These are phyloP conservation scores for Bergia sp. DNA, from an alignment of 92 coral and sea anemone genomes.

Conservation along the genomic window DNA sequence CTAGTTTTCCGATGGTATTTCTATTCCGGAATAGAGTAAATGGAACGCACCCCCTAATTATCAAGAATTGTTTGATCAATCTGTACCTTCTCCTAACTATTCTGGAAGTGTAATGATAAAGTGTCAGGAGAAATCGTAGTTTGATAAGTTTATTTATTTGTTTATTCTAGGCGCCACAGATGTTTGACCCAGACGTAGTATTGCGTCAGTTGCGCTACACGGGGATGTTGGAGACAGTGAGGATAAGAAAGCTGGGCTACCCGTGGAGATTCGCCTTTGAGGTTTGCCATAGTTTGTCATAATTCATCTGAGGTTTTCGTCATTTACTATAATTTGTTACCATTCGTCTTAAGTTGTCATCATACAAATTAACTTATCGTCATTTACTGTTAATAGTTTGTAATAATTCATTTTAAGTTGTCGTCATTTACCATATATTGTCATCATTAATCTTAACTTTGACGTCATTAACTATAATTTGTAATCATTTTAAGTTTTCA, in stretches of 20 bases:
- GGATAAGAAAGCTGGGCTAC: slow-evolving; percentile 94
- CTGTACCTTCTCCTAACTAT: background rate
- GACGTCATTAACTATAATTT: no score
- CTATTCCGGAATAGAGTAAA: no score
- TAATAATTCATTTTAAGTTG: background rate
- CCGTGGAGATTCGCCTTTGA: slow-evolving; percentile 88
- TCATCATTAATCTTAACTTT: no score
- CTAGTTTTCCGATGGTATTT: no score
- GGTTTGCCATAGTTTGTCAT: slow-evolving; percentile 39
- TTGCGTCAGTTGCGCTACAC: slow-evolving; percentile 97
- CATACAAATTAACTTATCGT: no score
- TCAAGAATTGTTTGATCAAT: background rate
- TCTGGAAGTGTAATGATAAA: background rate
- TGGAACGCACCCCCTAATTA: no score
- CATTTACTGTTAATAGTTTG: no score
- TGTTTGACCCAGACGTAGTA: slow-evolving; percentile 93
- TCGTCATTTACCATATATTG: background rate
- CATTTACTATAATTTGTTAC: background rate
- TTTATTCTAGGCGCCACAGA: slow-evolving; percentile 81
- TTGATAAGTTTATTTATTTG: background rate
- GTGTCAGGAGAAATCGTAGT: background rate
- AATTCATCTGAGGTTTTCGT: background rate
- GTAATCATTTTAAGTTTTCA: no score
- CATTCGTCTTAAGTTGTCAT: background rate
- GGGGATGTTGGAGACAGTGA: slow-evolving; percentile 96